These are phyloP conservation scores for Tichodroma muraria DNA, from an alignment of 2,113 vertebrate genomes.

Conservation along the genomic window DNA sequence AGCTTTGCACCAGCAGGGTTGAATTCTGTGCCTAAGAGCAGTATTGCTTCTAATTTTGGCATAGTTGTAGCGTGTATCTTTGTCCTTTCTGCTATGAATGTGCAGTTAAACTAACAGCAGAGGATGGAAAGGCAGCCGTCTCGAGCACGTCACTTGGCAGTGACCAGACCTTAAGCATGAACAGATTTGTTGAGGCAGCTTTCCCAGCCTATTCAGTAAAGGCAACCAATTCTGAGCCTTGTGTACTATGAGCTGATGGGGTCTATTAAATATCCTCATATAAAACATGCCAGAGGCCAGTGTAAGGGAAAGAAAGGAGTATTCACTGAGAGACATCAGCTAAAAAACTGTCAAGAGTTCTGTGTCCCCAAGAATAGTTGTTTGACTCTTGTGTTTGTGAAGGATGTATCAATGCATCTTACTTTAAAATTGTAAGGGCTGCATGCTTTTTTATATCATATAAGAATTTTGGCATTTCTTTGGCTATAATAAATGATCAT, in stretches of 20 bases:
- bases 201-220: background rate
- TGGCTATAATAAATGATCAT: background rate
- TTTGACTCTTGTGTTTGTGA: background rate
- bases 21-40: background rate
- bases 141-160: conserved; percentile 43
- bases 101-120: background rate
- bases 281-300: conserved; percentile 17
- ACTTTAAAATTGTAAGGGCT: background rate
- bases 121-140: conserved; percentile 35
- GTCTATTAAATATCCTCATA: conserved; percentile 47
- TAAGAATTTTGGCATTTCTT: background rate
- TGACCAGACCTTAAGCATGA: conserved; percentile 40
- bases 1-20: background rate
- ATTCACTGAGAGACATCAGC: background rate
- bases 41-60: conserved; percentile 16
- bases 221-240: background rate
- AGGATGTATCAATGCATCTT: background rate
- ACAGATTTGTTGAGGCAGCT: conserved; percentile 23
- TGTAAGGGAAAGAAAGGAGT: background rate
- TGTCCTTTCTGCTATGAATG: background rate
- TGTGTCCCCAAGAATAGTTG: background rate
- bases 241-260: conserved; percentile 33
- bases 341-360: background rate
- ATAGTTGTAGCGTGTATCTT: background rate
- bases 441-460: background rate